A percentile compares a stretch with the other conserved stretches of the same genome.
These are phyloP conservation scores for Acipenser transmontanus DNA, from an alignment of 2,797 vertebrate species.

Conservation along the genomic window DNA sequence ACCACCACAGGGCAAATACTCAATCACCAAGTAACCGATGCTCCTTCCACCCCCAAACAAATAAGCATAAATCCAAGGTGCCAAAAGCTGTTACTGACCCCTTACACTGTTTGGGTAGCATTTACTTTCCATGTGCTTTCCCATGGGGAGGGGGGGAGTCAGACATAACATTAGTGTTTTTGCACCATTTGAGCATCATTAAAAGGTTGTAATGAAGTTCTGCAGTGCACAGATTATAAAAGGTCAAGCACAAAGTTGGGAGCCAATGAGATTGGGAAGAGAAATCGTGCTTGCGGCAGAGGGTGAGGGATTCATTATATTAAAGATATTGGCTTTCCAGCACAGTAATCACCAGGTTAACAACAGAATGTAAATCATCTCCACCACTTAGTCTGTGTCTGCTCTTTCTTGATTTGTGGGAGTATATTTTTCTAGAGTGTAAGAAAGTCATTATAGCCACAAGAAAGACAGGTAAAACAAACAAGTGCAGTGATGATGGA, in stretches of 20 bases:
- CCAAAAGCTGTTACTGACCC: too few species aligned
- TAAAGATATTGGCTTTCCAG: slow-evolving; percentile 66
- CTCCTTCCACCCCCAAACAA: too few species aligned
- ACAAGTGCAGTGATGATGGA: slow-evolving; percentile 46
- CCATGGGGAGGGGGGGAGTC: slow-evolving; percentile 23
- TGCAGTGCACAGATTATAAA: slow-evolving; percentile 61
- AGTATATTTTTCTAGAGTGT: slow-evolving; percentile 65
- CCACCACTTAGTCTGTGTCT: slow-evolving; percentile 60
- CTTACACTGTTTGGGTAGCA: too few species aligned
- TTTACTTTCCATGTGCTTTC: too few species aligned
- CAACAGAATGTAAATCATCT: slow-evolving; percentile 72
- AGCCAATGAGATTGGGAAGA: slow-evolving; percentile 67
- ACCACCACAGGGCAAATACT: too few species aligned
- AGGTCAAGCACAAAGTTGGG: slow-evolving; percentile 72
- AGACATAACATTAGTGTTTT: slow-evolving; percentile 61
- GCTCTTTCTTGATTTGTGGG: slow-evolving; percentile 67
- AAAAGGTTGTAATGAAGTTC: slow-evolving; percentile 73
- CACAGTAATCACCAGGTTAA: slow-evolving; percentile 69
- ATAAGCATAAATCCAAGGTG: too few species aligned
- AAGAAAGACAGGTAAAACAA: slow-evolving; percentile 42
- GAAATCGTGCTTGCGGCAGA: slow-evolving; percentile 62
- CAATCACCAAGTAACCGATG: too few species aligned
- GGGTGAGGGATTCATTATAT: slow-evolving; percentile 72
- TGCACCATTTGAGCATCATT: slow-evolving; percentile 68
- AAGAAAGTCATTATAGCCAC: slow-evolving; percentile 54